Evolutionary conservation across 2,797 vertebrate genomes (phyloP).

Genomic region (Balearica regulorum): DNA sequence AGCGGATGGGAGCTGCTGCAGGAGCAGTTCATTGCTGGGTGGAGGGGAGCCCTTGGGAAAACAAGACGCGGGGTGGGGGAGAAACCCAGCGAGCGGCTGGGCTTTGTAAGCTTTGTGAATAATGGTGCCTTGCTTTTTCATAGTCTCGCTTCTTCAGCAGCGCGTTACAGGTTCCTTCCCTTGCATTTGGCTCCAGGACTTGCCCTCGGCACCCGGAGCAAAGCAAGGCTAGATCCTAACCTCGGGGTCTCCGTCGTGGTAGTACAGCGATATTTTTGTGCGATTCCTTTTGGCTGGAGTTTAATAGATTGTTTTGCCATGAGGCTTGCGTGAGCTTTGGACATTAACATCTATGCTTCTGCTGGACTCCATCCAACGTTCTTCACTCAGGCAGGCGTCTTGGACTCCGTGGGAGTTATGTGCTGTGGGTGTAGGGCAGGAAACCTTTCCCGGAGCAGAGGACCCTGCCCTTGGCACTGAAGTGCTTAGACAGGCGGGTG

Average conservation of each 20-base stretch:
- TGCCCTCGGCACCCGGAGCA: background rate
- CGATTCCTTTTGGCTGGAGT: background rate
- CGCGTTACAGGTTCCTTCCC: background rate
- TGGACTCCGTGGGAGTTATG: background rate
- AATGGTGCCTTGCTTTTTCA: background rate
- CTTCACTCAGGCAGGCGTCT: background rate
- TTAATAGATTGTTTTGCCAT: background rate
- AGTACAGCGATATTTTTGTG: background rate
- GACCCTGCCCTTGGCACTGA: background rate
- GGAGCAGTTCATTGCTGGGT: background rate
- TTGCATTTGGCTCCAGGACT: background rate
- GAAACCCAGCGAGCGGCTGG: background rate
- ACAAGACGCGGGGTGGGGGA: background rate
- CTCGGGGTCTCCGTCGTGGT: background rate
- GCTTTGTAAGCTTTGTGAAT: background rate
- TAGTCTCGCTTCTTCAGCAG: background rate
- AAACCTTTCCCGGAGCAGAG: background rate
- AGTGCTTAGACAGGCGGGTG: background rate
- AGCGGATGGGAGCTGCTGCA: background rate
- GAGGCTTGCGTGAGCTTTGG: background rate
- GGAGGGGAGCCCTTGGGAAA: background rate
- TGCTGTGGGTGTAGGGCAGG: background rate
- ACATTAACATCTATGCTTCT: fast-evolving
- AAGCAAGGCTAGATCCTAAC: background rate
- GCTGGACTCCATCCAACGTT: background rate